phyloP scores from a whole-genome alignment of 2,113 vertebrate genomes.

The Silurus glanis region DNA sequence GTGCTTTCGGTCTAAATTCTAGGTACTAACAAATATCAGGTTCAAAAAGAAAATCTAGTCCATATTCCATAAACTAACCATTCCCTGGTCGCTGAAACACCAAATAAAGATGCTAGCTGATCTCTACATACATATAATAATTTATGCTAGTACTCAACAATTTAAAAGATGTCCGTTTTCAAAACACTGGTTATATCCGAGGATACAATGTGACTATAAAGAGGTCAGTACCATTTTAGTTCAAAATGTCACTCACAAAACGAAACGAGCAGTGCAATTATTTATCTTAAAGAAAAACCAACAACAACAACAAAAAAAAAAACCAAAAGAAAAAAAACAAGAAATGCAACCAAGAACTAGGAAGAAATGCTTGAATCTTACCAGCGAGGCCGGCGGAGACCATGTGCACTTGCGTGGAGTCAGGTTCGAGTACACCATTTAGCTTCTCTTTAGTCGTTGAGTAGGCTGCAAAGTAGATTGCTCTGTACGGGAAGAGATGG shows the following conservation, averaged over 20 bases:
- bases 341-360: not conserved
- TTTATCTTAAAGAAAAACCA: conserved; percentile 1
- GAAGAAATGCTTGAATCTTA: conserved; percentile 68
- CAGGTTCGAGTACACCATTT: conserved; percentile 86
- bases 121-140: not conserved
- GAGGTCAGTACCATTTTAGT: conserved; percentile 50
- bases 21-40: conserved; percentile 29
- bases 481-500: conserved; percentile 71
- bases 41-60: conserved; percentile 11
- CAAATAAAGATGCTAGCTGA: conserved; percentile 24
- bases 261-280: conserved; percentile 39
- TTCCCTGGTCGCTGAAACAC: conserved; percentile 34
- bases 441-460: conserved; percentile 93
- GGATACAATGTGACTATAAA: conserved; percentile 31
- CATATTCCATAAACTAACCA: conserved; percentile 36
- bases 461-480: conserved; percentile 98
- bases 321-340: not conserved
- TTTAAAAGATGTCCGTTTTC: conserved; percentile 35
- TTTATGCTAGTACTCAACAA: not conserved
- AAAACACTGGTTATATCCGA: conserved; percentile 37
- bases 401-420: conserved; percentile 97
- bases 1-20: conserved; percentile 68
- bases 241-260: conserved; percentile 46
- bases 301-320: too few species aligned
- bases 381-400: conserved; percentile 96